phyloP scores from a whole-genome alignment of 2,797 vertebrate genomes.

The Limnodromus scolopaceus region DNA sequence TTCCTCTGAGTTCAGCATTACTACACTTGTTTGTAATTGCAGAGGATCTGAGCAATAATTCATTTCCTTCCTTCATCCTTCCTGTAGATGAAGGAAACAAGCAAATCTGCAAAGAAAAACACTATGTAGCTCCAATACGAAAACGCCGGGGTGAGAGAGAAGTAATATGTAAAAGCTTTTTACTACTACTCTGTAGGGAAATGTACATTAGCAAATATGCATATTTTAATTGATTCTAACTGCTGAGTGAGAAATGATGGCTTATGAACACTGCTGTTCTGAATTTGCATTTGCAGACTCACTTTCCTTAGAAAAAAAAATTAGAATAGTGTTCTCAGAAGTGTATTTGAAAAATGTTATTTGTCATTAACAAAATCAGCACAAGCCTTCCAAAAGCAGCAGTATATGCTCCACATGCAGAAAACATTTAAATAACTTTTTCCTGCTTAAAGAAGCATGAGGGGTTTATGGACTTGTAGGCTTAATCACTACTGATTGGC shows the following conservation, averaged over 20 bases:
- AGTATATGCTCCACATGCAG: not conserved
- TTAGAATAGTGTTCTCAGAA: not conserved
- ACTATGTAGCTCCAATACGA: not conserved
- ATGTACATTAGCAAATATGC: not conserved
- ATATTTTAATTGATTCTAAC: constrained; percentile 9
- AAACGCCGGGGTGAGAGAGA: rapidly evolving
- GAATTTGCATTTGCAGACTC: not conserved
- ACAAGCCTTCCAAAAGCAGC: not conserved
- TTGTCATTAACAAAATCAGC: not conserved
- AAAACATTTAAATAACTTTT: not conserved
- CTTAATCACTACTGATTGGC: not conserved
- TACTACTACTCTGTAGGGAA: not conserved
- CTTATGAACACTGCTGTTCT: not conserved
- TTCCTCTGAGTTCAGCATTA: not conserved
- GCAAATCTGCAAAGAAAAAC: not conserved
- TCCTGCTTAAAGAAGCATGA: not conserved
- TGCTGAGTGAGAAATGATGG: not conserved
- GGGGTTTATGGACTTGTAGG: not conserved
- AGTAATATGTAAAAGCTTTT: constrained; percentile 21
- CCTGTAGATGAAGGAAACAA: not conserved
- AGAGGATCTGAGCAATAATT: not conserved
- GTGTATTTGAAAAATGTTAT: not conserved
- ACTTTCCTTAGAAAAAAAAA: not conserved
- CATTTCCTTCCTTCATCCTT: too few relatives aligned
- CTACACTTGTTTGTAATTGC: not conserved